phyloP scores from a whole-genome alignment of 1,140 invertebrate species.

The Thereuonema tuberculata region DNA sequence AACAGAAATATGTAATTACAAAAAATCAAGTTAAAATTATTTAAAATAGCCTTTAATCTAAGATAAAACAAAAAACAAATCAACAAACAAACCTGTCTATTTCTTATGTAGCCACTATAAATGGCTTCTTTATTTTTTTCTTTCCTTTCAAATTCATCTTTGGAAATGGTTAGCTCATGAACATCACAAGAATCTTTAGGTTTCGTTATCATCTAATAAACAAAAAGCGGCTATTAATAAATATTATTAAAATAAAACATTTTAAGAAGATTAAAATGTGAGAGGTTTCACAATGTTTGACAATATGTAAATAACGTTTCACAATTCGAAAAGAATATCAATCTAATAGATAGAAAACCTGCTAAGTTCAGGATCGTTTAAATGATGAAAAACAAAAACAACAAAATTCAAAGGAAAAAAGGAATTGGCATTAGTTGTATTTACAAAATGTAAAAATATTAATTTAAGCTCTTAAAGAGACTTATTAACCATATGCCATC shows the following conservation, averaged over 20 bases:
- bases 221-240: too few relatives aligned
- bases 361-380: too few relatives aligned
- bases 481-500: too few relatives aligned
- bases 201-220: conserved; percentile 30
- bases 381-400: too few relatives aligned
- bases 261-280: neutral
- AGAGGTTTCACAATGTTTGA: neutral
- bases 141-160: conserved; percentile 32
- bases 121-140: conserved; percentile 31
- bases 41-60: too few relatives aligned
- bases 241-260: too few relatives aligned
- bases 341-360: too few relatives aligned
- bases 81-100: conserved; percentile 26
- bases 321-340: too few relatives aligned
- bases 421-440: too few relatives aligned
- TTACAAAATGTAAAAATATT: too few relatives aligned
- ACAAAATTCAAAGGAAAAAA: too few relatives aligned
- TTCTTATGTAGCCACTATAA: conserved; percentile 31
- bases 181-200: conserved; percentile 28
- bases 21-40: neutral
- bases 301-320: neutral
- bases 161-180: conserved; percentile 31
- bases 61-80: neutral
- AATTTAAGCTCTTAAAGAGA: too few relatives aligned
- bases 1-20: neutral